phyloP scores from a whole-genome alignment of 2,113 vertebrate genomes.

The Limanda limanda region DNA sequence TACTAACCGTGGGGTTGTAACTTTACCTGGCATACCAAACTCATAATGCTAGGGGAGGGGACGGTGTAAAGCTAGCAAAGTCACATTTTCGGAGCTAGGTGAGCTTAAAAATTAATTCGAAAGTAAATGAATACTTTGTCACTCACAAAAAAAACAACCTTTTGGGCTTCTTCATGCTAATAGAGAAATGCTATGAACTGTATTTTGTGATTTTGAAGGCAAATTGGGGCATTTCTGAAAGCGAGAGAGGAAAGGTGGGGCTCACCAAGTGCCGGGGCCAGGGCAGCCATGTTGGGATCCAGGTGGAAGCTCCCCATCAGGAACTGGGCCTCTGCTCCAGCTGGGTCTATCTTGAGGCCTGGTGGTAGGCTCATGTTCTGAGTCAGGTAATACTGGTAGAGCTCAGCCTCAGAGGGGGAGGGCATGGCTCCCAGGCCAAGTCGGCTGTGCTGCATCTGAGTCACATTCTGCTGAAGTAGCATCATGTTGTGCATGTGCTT shows the following conservation, averaged over 20 bases:
- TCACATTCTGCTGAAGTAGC: conserved; percentile 98
- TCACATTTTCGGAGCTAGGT: background rate
- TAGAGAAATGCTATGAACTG: background rate
- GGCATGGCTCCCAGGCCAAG: conserved; percentile 93
- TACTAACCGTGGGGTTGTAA: conserved; percentile 67
- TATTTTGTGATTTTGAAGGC: conserved; percentile 4
- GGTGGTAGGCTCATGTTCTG: conserved; percentile 96
- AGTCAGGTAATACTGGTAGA: conserved; percentile 98
- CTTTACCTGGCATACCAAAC: conserved; percentile 70
- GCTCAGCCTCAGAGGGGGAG: conserved; percentile 94
- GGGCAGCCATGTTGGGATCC: conserved; percentile 90
- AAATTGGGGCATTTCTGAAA: background rate
- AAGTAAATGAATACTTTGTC: too few relatives aligned
- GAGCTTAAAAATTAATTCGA: background rate
- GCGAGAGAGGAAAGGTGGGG: conserved; percentile 11
- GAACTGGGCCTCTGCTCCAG: conserved; percentile 90
- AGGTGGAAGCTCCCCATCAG: conserved; percentile 95
- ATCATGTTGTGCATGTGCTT: conserved; percentile 99
- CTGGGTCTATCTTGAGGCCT: conserved; percentile 91
- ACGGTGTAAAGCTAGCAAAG: too few relatives aligned
- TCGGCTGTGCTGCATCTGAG: conserved; percentile 92
- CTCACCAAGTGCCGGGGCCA: conserved; percentile 95
- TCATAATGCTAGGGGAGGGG: background rate
- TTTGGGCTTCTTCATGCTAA: too few relatives aligned
- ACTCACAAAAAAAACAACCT: too few relatives aligned